These are phyloP conservation scores for Olivierus martensii DNA, from an alignment of 1,140 invertebrate genomes.

Conservation along the genomic window DNA sequence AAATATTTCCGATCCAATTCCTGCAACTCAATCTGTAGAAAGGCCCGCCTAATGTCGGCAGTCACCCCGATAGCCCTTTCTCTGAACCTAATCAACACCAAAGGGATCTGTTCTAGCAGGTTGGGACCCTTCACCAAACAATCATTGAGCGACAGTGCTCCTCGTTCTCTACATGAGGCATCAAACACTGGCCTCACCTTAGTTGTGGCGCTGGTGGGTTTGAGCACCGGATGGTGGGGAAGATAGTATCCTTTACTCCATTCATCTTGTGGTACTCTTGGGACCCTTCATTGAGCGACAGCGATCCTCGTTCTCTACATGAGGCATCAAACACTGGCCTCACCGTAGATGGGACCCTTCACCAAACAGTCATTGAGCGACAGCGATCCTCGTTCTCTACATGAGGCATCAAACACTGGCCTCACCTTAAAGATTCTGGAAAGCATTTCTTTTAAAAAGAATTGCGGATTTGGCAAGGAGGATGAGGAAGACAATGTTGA, in stretches of 20 bases:
- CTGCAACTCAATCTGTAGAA: conserved; percentile 25
- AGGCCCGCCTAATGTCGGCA: conserved; percentile 31
- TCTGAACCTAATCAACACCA: too few species aligned
- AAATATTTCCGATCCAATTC: not conserved
- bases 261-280: too few species aligned
- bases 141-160: conserved; percentile 14
- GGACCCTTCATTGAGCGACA: conserved; percentile 11
- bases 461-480: too few species aligned
- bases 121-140: conserved; percentile 11
- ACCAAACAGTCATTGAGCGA: conserved; percentile 15
- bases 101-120: conserved; percentile 29
- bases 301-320: conserved; percentile 12
- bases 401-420: conserved; percentile 22
- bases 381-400: conserved; percentile 11
- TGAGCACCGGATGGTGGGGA: conserved; percentile 19
- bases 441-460: too few species aligned
- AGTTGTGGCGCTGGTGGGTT: conserved; percentile 17
- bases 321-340: conserved; percentile 23
- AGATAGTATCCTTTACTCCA: conserved; percentile 15
- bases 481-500: too few species aligned
- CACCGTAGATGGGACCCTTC: conserved; percentile 11
- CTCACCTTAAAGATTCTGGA: too few species aligned
- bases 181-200: conserved; percentile 22
- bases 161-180: conserved; percentile 15
- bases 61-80: too few species aligned